These are phyloP conservation scores for Corythornis madagascariensis DNA, from an alignment of 2,113 vertebrate species.

Conservation along the genomic window DNA sequence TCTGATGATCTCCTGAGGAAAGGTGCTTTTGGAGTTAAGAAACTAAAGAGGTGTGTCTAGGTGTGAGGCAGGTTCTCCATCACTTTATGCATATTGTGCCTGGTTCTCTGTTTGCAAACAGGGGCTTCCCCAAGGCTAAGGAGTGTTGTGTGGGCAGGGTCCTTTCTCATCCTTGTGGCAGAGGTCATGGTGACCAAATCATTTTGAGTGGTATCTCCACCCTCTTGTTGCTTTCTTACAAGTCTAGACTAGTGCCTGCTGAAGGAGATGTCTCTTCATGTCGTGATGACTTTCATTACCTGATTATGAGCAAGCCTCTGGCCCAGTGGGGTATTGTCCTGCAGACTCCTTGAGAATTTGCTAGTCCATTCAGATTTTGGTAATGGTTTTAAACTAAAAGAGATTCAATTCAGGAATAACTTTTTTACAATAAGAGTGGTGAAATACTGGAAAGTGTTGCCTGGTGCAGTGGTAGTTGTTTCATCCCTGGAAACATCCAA, in stretches of 20 bases:
- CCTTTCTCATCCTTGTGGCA: not conserved
- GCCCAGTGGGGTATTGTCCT: not conserved
- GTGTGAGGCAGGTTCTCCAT: not conserved
- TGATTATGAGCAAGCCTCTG: not conserved
- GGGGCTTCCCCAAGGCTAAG: not conserved
- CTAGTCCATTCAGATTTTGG: not conserved
- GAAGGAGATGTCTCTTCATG: not conserved
- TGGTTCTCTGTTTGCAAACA: not conserved
- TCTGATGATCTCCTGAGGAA: not conserved
- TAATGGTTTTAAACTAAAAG: not conserved
- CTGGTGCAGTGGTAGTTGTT: not conserved
- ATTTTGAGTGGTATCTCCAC: not conserved
- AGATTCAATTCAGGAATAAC: not conserved
- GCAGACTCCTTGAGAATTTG: not conserved
- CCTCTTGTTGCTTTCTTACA: not conserved
- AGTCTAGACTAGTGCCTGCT: not conserved
- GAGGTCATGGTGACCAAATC: not conserved
- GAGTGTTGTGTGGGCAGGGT: not conserved
- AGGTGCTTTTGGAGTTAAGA: not conserved
- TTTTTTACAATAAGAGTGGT: not conserved
- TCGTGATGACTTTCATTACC: not conserved
- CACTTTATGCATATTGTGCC: rapidly evolving
- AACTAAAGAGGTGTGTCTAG: not conserved
- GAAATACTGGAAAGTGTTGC: not conserved
- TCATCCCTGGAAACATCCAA: not conserved